Conservation (phyloP, 2,888 invertebrate species). For the Eledone cirrhosa region DNA sequence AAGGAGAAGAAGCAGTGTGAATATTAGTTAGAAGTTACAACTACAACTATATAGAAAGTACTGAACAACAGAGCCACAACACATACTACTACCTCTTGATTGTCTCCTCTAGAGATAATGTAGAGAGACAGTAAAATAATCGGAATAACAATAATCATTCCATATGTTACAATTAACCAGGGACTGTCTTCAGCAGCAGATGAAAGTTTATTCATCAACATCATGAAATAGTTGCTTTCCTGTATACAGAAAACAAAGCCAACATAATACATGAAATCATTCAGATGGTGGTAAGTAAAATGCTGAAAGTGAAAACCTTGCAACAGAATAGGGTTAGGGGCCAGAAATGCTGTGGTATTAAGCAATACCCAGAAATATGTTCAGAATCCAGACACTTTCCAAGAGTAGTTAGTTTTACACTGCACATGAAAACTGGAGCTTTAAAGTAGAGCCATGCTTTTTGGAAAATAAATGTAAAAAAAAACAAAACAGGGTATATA, state of each 20-base stretch:
- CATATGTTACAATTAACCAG: neutral
- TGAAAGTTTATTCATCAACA: neutral
- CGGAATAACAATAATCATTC: neutral
- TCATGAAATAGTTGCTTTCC: too few species aligned
- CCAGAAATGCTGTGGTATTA: too few species aligned
- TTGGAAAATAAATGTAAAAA: neutral
- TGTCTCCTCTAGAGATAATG: conserved; percentile 1
- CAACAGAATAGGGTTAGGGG: too few species aligned
- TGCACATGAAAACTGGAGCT: too few species aligned
- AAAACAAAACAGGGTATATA: neutral
- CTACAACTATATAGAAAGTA: neutral
- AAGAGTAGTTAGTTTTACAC: too few species aligned
- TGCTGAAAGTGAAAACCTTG: too few species aligned
- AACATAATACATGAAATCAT: neutral
- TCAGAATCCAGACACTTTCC: too few species aligned
- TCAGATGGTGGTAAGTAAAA: too few species aligned
- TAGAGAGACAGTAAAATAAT: neutral
- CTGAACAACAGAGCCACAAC: neutral
- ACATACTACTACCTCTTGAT: conserved; percentile 11
- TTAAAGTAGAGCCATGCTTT: neutral
- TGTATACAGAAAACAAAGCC: too few species aligned
- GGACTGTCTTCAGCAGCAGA: neutral
- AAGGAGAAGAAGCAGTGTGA: neutral
- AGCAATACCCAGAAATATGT: too few species aligned
- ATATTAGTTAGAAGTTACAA: neutral